Base-by-base conservation (phyloP, 2,113 vertebrate species). In the Perca fluviatilis region DNA sequence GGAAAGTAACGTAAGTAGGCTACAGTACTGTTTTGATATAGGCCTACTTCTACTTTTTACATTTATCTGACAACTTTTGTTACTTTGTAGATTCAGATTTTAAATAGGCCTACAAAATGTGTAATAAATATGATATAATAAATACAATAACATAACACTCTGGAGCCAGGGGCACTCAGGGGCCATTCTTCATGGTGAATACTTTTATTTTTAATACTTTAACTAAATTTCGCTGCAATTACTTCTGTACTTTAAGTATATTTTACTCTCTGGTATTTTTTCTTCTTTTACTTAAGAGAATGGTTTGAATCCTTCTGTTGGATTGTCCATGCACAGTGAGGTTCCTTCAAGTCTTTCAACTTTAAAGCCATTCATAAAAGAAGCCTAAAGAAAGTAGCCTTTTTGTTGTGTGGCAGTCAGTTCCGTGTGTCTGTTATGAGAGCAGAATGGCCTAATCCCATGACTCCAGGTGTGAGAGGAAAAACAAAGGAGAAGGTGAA, bases 401-500 rank as follows among this genome's bases (percentile, higher is more conserved):
- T 6, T 43, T 53, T 40, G 0, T 65, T 16, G 10, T 8, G n/a
- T 6, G n/a, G 14, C 36, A 33, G 56, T 76, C 16, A 63, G n/a
- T 33, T 16, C 1, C 21, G 30, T 65, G 25, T 54, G 19, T 69
- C 19, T 40, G 25, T 49, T n/a, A 54, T 75, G 16, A 57, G 40
- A 69, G n/a, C 18, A 67, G 30, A 66, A 54, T 19, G 61, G 69
- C 7, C 23, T 15, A 27, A 77, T 74, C 57, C 27, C 4, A 19
- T 82, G 43, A 76, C 23, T 82, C 51, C 62, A 86, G 23, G 60
- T 79, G 56, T 60, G 63, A 65, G 21, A 50, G 23, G 47, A 65
- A 63, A 61, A 82, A 71, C 43, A 61, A 75, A 50, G 74, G 23
- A 61, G 15, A 23, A 23, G 53, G 15, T 79, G 16, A 79, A 27